Percentiles rank a stretch among this genome's conserved stretches.
phyloP scores from a whole-genome alignment of 2,113 vertebrate species.

The Cygnus atratus region DNA sequence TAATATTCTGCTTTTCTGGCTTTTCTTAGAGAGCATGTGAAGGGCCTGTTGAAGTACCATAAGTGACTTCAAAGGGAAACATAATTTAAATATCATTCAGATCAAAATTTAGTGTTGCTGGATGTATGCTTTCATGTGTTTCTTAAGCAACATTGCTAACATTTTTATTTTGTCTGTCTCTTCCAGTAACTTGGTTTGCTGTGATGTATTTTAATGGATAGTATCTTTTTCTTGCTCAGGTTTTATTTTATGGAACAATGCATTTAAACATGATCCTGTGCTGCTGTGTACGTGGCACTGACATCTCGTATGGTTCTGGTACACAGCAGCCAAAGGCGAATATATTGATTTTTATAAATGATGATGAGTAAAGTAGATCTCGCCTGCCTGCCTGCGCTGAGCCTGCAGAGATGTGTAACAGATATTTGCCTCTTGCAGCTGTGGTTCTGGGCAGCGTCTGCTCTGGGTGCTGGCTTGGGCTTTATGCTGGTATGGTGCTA shows the following conservation, averaged over 20 bases:
- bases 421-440: conserved; percentile 11
- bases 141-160: neutral
- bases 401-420: conserved; percentile 35
- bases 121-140: neutral
- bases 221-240: neutral
- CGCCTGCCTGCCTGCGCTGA: neutral
- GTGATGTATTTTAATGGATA: conserved; percentile 31
- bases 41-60: neutral
- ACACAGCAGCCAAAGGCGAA: conserved; percentile 23
- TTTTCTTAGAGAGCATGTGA: neutral
- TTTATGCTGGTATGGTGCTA: neutral
- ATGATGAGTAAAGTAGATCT: conserved; percentile 40
- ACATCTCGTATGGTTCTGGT: conserved; percentile 6
- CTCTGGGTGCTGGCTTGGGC: neutral
- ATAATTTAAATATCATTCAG: neutral
- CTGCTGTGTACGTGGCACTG: neutral
- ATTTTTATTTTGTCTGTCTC: conserved; percentile 5
- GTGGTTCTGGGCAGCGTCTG: conserved; percentile 6
- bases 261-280: conserved; percentile 19
- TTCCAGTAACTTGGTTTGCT: neutral
- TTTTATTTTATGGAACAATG: conserved; percentile 37
- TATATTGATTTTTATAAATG: conserved; percentile 64
- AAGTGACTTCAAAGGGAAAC: neutral
- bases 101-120: neutral
- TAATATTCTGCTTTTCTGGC: neutral